phyloP scores from a whole-genome alignment of 2,113 vertebrate species.

The Gopherus flavomarginatus region DNA sequence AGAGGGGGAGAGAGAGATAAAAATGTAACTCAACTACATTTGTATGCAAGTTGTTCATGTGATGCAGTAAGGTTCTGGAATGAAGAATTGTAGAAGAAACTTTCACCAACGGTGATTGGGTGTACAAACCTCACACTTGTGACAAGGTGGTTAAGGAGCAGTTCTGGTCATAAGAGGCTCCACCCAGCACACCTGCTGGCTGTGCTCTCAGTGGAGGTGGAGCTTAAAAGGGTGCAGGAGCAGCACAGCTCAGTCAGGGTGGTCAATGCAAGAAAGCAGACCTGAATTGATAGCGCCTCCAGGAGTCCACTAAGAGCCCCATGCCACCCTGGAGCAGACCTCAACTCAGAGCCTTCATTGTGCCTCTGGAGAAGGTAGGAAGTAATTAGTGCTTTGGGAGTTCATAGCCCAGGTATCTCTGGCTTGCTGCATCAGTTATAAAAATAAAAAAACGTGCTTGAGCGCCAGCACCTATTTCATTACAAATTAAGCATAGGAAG shows the following conservation, averaged over 20 bases:
- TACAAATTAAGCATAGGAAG: background rate
- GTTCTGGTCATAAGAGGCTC: background rate
- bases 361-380: background rate
- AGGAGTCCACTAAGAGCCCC: background rate
- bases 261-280: background rate
- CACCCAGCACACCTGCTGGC: background rate
- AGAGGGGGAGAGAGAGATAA: background rate
- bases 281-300: background rate
- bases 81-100: conserved; percentile 1
- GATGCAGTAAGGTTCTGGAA: background rate
- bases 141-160: background rate
- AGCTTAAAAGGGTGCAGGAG: background rate
- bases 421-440: no score
- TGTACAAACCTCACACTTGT: no score
- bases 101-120: background rate
- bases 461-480: no score
- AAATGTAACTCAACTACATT: background rate
- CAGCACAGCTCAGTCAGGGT: background rate
- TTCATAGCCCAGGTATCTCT: no score
- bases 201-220: background rate
- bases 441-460: no score
- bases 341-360: background rate
- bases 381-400: no score
- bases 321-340: background rate
- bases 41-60: background rate